Evolutionary conservation across 2,888 invertebrate species (phyloP), one percentile per base, ranked within the genome.

Genomic region (Catonia carolina): DNA sequence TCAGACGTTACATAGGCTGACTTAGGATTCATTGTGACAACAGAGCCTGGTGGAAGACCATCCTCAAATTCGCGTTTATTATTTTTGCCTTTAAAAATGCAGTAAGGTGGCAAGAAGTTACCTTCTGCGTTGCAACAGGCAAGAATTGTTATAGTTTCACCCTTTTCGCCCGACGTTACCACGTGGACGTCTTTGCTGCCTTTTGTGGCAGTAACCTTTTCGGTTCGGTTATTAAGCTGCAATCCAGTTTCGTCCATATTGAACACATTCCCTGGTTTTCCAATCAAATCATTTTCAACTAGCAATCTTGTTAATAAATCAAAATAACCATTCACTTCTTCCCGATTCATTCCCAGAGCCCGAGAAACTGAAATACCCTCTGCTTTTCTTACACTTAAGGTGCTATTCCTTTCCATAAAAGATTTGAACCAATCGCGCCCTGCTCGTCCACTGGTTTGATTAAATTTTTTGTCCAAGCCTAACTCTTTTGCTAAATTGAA

Each of bases 51-150:
- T 17, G 53, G 53, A 41, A 53, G 23, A 17, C 53, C 53, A 22
- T 53, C 53, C 7, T 23, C n/a, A 42, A 53, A 53, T 27, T 53
- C 53, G n/a, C 22, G 53, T 27, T 41, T 53, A 6, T 22, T 14
- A 42, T 53, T 53, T 22, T 53, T 53, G 27, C 42, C 53, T 53
- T 53, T 37, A 2, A 7, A 49, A 14, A n/a, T n/a, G 3, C 27
- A 48, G 17, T 15, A 48, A 27, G 48, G 48, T 15, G 53, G 53
- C n/a, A 53, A 20, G 20, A 20, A 53, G 18, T 22, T 53, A 12
- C 53, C 53, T 42, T 53, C 53, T 35, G 23, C 53, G 42, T 53
- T 53, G 14, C 39, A 20, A 53, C 53, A 53, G 10, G 42, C 41
- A 10, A 53, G 12, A 23, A 42, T 27, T 12, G 53, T 23, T 23